Evolutionary conservation across 1,140 invertebrate genomes (phyloP).

Genomic region (Macrotrachela quadricornifera): DNA sequence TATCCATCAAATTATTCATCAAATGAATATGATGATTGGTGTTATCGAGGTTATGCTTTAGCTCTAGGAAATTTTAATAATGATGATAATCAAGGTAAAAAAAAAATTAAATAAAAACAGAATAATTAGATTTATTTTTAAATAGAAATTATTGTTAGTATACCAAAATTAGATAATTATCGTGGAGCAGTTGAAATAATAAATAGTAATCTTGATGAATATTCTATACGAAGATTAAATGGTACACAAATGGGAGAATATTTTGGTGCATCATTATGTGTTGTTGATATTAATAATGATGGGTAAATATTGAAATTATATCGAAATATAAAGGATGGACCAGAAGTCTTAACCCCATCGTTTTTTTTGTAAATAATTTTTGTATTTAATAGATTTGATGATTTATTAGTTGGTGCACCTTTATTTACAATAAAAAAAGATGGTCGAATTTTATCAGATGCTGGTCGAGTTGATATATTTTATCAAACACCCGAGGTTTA

Average conservation of each 20-base stretch:
- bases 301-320: conserved; percentile 20
- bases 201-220: too few relatives aligned
- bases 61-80: too few relatives aligned
- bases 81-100: too few relatives aligned
- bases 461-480: conserved; percentile 65
- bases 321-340: neutral
- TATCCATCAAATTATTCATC: too few relatives aligned
- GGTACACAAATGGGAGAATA: conserved; percentile 43
- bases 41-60: too few relatives aligned
- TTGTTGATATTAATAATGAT: conserved; percentile 48
- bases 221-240: too few relatives aligned
- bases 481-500: conserved; percentile 6
- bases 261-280: conserved; percentile 47
- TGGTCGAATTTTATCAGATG: conserved; percentile 44
- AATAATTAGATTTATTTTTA: too few relatives aligned
- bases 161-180: too few relatives aligned
- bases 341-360: neutral
- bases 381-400: conserved; percentile 45
- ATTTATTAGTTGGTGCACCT: conserved; percentile 78
- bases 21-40: too few relatives aligned
- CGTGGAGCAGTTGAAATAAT: too few relatives aligned
- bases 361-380: neutral
- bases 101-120: too few relatives aligned
- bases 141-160: too few relatives aligned
- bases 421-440: conserved; percentile 46